Evolutionary conservation across 2,888 invertebrate species (phyloP), one percentile per base, ranked within the genome.

Genomic region (Parthenolecanium corni): DNA sequence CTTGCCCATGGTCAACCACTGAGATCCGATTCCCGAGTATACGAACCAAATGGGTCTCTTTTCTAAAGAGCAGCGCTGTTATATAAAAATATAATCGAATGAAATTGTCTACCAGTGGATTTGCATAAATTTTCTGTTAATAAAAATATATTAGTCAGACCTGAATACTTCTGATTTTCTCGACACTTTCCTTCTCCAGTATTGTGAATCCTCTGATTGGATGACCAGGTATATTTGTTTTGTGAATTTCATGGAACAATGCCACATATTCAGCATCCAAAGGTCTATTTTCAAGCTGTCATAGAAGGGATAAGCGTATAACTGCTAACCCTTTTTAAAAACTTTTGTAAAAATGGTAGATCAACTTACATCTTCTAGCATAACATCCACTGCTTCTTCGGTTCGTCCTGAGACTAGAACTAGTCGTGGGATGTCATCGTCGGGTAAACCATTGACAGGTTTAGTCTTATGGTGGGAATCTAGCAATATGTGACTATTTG

Each of bases 191-290:
- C 72, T n/a, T n/a, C n/a, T 78, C 76, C 12, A 78, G 67, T 4
- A 92, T 71, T 0, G 82, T 78, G 71, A 79, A 91, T 18, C 91
- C 91, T 66, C 91, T 79, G 69, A 82, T 87, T 1, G 86, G 80
- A 70, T 89, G 83, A 0, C 84, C 81, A 1, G 74, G 72, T 11
- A 76, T 72, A 18, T 71, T 67, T 21, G 68, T 64, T 14, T 65
- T 64, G 65, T 71, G 81, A 25, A 82, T 74, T 6, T 80, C 76
- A 46, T 84, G 82, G 49, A 82, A 72, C 1, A 85, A 74, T 21
- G 79, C 76, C 21, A 83, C 71, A 44, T 78, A 77, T 68, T 85
- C 85, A 0, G 75, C 76, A 70, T 85, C 84, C 0, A 84, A 72
- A 0, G 80, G 78, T 67, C 77, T 78, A 6, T 77, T 78, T 67